Conservation (phyloP, 2,797 vertebrate species). For the Todus mexicanus region DNA sequence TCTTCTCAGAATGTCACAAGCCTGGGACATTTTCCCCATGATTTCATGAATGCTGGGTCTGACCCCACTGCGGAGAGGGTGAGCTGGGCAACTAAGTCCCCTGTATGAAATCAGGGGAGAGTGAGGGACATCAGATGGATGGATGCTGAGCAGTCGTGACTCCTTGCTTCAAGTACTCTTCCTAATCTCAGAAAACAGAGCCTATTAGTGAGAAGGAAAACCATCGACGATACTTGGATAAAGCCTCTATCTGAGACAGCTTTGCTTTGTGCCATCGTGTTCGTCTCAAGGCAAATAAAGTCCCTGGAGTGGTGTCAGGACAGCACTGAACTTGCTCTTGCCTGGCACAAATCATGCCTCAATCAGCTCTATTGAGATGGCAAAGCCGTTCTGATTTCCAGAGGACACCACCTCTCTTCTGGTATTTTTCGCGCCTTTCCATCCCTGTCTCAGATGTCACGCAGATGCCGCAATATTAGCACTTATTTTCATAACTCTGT, state of each 20-base stretch:
- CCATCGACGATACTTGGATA: background rate
- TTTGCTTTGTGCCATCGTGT: background rate
- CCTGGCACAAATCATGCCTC: background rate
- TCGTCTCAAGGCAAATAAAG: background rate
- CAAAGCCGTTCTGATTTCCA: background rate
- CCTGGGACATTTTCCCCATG: background rate
- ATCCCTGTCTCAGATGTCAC: background rate
- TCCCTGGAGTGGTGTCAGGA: background rate
- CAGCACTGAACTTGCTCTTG: background rate
- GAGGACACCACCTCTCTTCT: background rate
- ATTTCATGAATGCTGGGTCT: background rate
- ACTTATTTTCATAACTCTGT: background rate
- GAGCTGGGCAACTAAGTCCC: background rate
- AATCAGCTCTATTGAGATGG: background rate
- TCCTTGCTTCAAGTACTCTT: background rate
- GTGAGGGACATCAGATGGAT: background rate
- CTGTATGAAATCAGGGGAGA: background rate
- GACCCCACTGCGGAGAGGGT: accelerated
- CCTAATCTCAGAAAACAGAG: background rate
- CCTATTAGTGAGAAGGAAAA: background rate
- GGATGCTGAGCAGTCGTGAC: background rate
- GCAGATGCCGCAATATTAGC: background rate
- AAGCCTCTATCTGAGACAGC: background rate
- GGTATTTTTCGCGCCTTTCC: background rate
- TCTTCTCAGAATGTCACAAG: background rate